Evolutionary conservation across 2,797 vertebrate genomes (phyloP), one percentile per base, ranked within the genome.

Genomic region (Lates japonicus): DNA sequence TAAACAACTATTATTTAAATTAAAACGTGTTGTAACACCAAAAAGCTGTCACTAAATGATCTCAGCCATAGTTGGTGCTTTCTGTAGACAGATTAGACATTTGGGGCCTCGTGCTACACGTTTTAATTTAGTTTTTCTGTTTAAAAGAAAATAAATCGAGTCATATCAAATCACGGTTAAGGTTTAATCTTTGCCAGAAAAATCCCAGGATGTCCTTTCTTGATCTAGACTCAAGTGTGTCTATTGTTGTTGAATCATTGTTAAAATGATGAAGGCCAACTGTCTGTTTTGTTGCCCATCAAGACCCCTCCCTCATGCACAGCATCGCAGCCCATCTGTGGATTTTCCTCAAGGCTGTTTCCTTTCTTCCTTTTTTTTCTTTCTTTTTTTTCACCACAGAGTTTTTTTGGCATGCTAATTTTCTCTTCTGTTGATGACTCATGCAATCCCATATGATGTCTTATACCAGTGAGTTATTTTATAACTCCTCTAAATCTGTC

Each of bases 381-480:
- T 70, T 66, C 74, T 13, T 65, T 41, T 59, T 48, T 68, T 71
- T 44, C 54, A 62, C 80, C 74, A 70, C 69, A 76, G 42, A 79
- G 60, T 88, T 78, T 78, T 81, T 85, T 71, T 79, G 39, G 37
- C 58, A 4, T 37, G 42, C 68, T 80, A 68, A 82, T 84, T 89
- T 82, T 75, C 78, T 74, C 67, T 76, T 67, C 64, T 71, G 78
- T 54, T 65, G 82, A 87, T 90, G 92, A 93, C 78, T 94, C 91
- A 89, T 80, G 57, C 52, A 41, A 70, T 78, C 77, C 74, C 79
- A 62, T 81, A 73, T 78, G 76, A 85, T 76, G 80, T 58, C 69
- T 70, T 63, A 60, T 74, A 80, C 73, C 88, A 86, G 81, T 48
- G 66, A 74, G 49, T 76, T 73, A 66, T 84, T 78, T 87, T 33